Evolutionary conservation across 2,797 vertebrate species (phyloP), one percentile per base, ranked within the genome.

Genomic region (Pangasius djambal): DNA sequence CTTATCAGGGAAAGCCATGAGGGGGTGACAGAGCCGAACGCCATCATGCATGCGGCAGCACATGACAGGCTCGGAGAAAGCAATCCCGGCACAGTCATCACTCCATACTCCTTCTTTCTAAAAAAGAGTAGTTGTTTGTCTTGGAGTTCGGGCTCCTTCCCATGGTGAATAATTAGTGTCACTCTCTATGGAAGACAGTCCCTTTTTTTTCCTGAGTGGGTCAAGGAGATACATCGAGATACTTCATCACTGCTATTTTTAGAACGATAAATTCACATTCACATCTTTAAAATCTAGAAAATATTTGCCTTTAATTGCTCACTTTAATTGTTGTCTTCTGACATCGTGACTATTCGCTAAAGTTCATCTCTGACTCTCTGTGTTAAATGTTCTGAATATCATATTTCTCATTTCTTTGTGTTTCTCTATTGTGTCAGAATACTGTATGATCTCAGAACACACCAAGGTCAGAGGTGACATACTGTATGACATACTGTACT

Each of bases 211-310:
- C 25, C 28, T 5, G 5, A 67, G 31, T 22, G 22, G 78, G 82
- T 91, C 86, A 87, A 48, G 72, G 12, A 52, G 67, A 86, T 67
- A 25, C 34, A 16, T 22, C 31, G 48, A 78, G n/a, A 40, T 25
- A 3, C 79, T 82, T 85, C 25, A 37, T 70, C 79, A 4, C 87
- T 50, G 72, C 78, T 77, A 83, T 70, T 86, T 84, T 59, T 13
- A 15, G 50, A 52, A n/a, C 44, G 86, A 61, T 79, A 74, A 81
- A 87, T 88, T 82, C 88, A 52, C 83, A 89, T 89, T 89, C 83
- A 86, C 40, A 5, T 40, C 40, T 40, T 40, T 40, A 40, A 40
- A 40, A 40, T 40, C 40, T 40, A 40, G 40, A 40, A 40, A 25
- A 25, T 61, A 6, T 40, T 55, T 57, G 31, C 16, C 50, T 79